Evolutionary conservation across 2,113 vertebrate species (phyloP), one percentile per base, ranked within the genome.

Genomic region (Aviceda subcristata): DNA sequence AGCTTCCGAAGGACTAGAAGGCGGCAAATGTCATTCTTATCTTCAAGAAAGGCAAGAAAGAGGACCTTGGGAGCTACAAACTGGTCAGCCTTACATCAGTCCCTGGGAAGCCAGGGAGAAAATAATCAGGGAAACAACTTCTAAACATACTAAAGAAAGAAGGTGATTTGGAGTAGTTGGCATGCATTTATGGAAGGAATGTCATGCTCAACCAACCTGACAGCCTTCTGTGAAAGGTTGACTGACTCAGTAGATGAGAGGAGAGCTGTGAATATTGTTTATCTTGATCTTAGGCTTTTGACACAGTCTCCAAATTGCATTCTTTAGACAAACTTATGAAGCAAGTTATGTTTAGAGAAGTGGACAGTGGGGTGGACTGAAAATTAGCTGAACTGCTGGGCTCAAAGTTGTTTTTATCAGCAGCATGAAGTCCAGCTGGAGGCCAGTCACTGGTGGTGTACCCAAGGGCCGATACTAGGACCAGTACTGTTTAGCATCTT

Each of bases 381-480:
- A 78, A 94, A 51, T 41, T 9, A 56, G 19, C 64, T 82, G 55
- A 32, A 57, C 30, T 51, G 38, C 79, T 88, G 75, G 8, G 2
- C 29, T 82, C 21, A 50, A 23, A 72, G 7, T 3, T 13, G 69
- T 82, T 53, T 55, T 50, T 38, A 55, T 24, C 24, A 69, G 60
- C 9, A 26, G 50, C 21, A 10, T 34, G 3, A 50, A 56, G 6
- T 82, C 36, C 34, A 24, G 43, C 66, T 69, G 38, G 21, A 68
- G 27, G 48, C 18, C 38, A 45, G 39, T 30, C 50, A 30, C 48
- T 62, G 26, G 8, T 38, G 22, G 11, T 48, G 10, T 48, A 24
- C n/a, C 11, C 46, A 27, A 56, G 38, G 34, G 32, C 24, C 0
- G 0, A 53, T n/a, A 73, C 9, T 12, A 10, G 32, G 17, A 86